phyloP scores from a whole-genome alignment of 2,888 invertebrate genomes.

The Hydriomena furcata region DNA sequence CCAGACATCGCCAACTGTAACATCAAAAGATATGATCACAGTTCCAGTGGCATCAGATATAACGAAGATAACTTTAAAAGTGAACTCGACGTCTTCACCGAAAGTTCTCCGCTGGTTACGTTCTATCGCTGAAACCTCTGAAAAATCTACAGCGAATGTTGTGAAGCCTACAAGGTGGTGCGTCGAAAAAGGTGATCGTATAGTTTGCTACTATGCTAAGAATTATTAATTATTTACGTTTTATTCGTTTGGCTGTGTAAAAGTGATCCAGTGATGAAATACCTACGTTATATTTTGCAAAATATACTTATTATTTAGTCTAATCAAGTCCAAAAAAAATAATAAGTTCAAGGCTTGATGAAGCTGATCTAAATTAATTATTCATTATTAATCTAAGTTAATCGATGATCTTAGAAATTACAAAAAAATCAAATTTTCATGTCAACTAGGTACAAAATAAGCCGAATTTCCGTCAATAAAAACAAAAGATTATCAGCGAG shows the following conservation, averaged over 20 bases:
- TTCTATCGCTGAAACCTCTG: neutral
- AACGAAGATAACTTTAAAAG: neutral
- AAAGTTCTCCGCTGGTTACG: constrained; percentile 5
- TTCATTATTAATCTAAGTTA: too few relatives aligned
- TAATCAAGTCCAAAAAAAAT: too few relatives aligned
- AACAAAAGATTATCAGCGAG: too few relatives aligned
- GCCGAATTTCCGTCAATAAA: too few relatives aligned
- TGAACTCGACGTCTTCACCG: neutral
- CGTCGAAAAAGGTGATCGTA: constrained; percentile 52
- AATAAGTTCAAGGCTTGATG: too few relatives aligned
- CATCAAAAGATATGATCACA: neutral
- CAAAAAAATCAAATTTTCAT: too few relatives aligned
- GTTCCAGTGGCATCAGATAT: neutral
- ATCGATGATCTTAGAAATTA: too few relatives aligned
- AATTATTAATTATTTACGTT: constrained; percentile 4
- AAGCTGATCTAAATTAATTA: too few relatives aligned
- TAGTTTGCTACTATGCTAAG: constrained; percentile 50
- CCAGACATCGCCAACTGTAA: neutral
- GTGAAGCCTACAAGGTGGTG: constrained; percentile 39
- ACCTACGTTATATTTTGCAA: neutral
- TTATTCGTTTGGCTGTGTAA: neutral
- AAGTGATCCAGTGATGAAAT: neutral
- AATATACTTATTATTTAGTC: too few relatives aligned
- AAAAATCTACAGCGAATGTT: neutral
- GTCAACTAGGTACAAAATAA: too few relatives aligned